phyloP scores from a whole-genome alignment of 2,888 invertebrate genomes.

The Trissolcus brochymenae region DNA sequence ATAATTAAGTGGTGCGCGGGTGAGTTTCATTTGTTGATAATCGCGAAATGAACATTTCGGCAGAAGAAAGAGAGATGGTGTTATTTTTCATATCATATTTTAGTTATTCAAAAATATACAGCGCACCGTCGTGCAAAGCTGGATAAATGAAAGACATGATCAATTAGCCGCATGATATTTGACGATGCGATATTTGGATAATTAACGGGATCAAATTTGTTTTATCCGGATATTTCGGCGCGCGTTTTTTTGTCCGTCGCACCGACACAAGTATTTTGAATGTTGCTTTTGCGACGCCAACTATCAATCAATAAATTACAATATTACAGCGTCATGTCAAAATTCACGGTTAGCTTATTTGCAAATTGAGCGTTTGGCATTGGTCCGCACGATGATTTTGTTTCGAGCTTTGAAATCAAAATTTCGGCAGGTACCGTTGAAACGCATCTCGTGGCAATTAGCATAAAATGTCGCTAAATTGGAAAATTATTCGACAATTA shows the following conservation, averaged over 20 bases:
- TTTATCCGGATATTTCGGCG: conserved; percentile 51
- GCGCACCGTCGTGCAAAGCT: conserved; percentile 14
- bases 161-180: conserved; percentile 67
- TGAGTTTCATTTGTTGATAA: neutral
- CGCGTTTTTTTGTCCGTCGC: conserved; percentile 11
- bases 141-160: conserved; percentile 32
- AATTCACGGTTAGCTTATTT: conserved; percentile 1
- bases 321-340: conserved; percentile 20
- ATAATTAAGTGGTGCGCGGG: conserved; percentile 30
- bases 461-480: conserved; percentile 14
- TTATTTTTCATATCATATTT: conserved; percentile 1
- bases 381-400: neutral
- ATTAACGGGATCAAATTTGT: conserved; percentile 68
- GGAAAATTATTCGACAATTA: conserved; percentile 25
- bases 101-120: conserved; percentile 27
- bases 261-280: conserved; percentile 1
- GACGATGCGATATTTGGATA: conserved; percentile 61
- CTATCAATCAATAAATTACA: conserved; percentile 55
- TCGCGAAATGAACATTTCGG: neutral
- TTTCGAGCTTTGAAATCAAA: neutral
- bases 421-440: neutral
- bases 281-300: conserved; percentile 14
- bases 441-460: conserved; percentile 4
- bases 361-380: conserved; percentile 11
- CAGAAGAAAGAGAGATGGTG: neutral